Base-by-base conservation (phyloP, 2,888 invertebrate species). In the Hylaea fasciaria region DNA sequence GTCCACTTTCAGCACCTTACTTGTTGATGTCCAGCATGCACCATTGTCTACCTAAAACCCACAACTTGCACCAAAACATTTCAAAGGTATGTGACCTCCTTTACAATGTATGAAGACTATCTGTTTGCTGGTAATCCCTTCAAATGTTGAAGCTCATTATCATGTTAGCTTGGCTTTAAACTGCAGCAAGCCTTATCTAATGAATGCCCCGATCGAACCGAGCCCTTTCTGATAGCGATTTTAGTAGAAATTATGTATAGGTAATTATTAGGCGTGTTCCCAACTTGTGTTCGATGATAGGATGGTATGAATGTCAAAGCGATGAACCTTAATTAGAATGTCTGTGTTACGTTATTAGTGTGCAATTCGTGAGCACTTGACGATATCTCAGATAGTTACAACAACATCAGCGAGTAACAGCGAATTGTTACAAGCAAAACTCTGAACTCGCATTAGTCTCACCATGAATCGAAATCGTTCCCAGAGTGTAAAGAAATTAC, bases 241-340 rank as follows among this genome's bases (percentile, higher is more conserved):
- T 86, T 89, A 90, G 87, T 90, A 89, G 83, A 77, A n/a, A n/a
- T n/a, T 83, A 75, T 72, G 70, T 80, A 86, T 83, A 78, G 78
- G 82, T 82, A 86, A 86, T 87, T 88, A 89, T 78, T 87, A 88
- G 83, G 83, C 76, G 82, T 87, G 91, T 89, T 85, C 89, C 86
- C 75, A 83, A 87, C 72, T 86, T 84, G 82, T 82, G 81, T 84
- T 83, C 83, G 78, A 88, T 91, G 90, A 86, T 87, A 83, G 82
- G 84, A 91, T 91, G 88, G 82, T 82, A 91, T 91, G 91, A 92
- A 91, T 91, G 91, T 91, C 91, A 92, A 92, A 92, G 91, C 91
- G 89, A 91, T 92, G 91, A 89, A 90, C 89, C 90, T 88, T 89
- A 89, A 88, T 91, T 89, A 90, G 81, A 91, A 89, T 89, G 88